Base-by-base conservation (phyloP, 1,140 invertebrate genomes). In the Drosophila punjabiensis region DNA sequence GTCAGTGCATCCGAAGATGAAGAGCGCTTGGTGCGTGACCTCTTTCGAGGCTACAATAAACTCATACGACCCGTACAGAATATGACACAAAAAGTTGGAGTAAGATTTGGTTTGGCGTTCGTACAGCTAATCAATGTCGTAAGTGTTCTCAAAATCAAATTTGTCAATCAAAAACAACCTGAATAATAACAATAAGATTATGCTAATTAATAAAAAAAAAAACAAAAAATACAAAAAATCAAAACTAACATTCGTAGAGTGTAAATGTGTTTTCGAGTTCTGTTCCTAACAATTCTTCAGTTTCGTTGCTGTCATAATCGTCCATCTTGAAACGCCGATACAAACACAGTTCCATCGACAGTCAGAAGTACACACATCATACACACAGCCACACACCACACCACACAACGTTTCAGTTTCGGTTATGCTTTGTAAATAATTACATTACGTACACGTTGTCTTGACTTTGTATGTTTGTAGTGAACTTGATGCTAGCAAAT, bases 81-180 rank as follows among this genome's bases (percentile, higher is more conserved):
- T 93, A 98, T 99, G 96, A 99, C 98, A 81, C 97, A 99, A 94
- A 99, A 98, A 93, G 97, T 99, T 67, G 96, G 98, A 93, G 98
- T 99, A 71, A 95, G 96, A 91, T 99, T 99, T 94, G 98, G 98
- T 73, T 95, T 99, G 59, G 98, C 98, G 74, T 98, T 99, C 93
- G 98, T 99, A 81, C 98, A 99, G 94, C 96, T 99, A 73, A 99
- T 99, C 94, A 99, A 99, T 94, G 98, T 99, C 94, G 99, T 99
- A 95, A 96, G 97, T 96, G 91, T 92, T 85, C 70, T 84, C 85
- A 82, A 84, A 88, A 83, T 76, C 77, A 77, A 82, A 81, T 76
- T 66, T 76, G 60, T 65, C 68, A 79, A 63, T 60, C 47, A 79
- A 64, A 37, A 67, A 73, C 61, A 82, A 59, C 45, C 61, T 39